Evolutionary conservation across 2,113 vertebrate species (phyloP).

Genomic region (Tretioscincus oriximinensis): DNA sequence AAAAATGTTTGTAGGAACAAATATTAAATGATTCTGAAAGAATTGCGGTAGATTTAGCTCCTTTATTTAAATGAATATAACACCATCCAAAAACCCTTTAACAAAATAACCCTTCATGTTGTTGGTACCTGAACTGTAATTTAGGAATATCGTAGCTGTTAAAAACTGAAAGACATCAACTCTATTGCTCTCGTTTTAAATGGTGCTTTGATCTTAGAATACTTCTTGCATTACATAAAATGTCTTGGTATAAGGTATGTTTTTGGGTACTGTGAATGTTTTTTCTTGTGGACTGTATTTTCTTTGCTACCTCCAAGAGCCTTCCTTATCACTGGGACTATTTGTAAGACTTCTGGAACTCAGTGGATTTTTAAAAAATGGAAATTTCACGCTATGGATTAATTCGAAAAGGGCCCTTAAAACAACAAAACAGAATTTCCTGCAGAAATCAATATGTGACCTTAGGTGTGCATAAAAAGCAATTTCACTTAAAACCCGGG

Average conservation of each 20-base stretch:
- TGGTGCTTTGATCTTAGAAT: slow-evolving; percentile 36
- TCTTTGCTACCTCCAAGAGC: slow-evolving; percentile 47
- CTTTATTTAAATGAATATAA: neutral
- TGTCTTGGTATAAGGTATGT: slow-evolving; percentile 41
- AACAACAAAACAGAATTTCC: slow-evolving; percentile 54
- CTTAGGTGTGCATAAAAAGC: slow-evolving; percentile 66
- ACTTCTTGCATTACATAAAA: neutral
- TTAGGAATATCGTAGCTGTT: neutral
- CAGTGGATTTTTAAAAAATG: slow-evolving; percentile 31
- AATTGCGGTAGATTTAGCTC: neutral
- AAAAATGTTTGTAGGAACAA: no score
- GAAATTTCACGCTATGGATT: slow-evolving; percentile 24
- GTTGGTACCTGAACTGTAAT: slow-evolving; percentile 26
- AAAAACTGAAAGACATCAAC: slow-evolving; percentile 36
- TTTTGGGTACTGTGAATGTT: slow-evolving; percentile 29
- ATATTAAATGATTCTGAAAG: neutral
- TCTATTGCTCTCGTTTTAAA: neutral
- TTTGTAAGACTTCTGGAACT: slow-evolving; percentile 46
- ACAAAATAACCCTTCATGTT: neutral
- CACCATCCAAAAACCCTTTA: neutral
- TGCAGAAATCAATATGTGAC: slow-evolving; percentile 28
- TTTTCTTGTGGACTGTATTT: slow-evolving; percentile 44
- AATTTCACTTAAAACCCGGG: slow-evolving; percentile 77
- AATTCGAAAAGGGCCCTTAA: slow-evolving; percentile 55
- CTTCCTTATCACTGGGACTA: slow-evolving; percentile 35